Evolutionary conservation across 1,140 invertebrate species (phyloP), one percentile per base, ranked within the genome.

Genomic region (Coelopa frigida): DNA sequence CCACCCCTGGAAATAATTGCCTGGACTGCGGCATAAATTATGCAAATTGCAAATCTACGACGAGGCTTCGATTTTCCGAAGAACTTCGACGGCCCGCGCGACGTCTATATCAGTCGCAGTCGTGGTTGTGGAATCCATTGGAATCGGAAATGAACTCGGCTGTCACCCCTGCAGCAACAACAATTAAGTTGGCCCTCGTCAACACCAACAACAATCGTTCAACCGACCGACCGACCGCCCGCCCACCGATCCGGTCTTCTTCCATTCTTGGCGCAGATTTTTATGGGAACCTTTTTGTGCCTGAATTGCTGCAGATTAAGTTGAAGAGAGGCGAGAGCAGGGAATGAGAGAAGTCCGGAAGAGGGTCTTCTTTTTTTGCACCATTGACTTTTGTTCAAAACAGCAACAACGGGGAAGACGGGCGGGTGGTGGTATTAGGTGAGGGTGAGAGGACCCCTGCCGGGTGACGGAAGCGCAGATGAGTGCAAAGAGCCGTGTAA

Each of bases 271-370:
- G n/a, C 33, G 15, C 20, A 20, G 17, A 14, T 42, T 42, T 44
- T 49, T 44, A 39, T 37, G 38, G 31, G 14, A 46, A 23, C 31
- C 36, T 51, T 46, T 60, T 59, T 58, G 58, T 51, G 62, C 59
- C 62, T 65, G 62, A 65, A 59, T 66, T 62, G 60, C 51, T 65
- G 48, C 55, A 66, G 62, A 66, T 59, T 66, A 62, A 53, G 54
- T 52, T 14, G 23, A 4, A 11, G 22, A 1, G 22, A 36, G 15
- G 18, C 40, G 26, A 21, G 24, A 3, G 44, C 12, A 18, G 20
- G 15, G 4, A 38, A 17, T 44, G 18, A 18, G 43, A 35, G 18
- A 22, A 18, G 5, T 7, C 3, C 4, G 23, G 29, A 31, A 18
- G 55, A 51, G 54, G 47, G 6, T 26, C 22, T 29, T 29, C 5